These are phyloP conservation scores for Drosophila lacteicornis DNA, from an alignment of 1,140 invertebrate species.

Conservation along the genomic window DNA sequence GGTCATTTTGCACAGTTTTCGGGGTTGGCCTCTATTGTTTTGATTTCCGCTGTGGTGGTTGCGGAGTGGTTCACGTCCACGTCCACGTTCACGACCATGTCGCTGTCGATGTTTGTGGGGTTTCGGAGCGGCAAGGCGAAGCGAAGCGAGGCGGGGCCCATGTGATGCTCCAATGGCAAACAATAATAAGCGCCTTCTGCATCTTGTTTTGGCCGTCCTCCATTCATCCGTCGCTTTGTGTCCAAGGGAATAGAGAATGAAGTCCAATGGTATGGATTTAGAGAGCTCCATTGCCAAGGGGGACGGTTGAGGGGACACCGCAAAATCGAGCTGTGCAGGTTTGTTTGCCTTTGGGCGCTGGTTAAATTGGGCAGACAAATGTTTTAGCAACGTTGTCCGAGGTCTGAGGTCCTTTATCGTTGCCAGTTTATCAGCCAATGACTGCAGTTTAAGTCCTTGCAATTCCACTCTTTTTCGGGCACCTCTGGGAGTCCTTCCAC, in stretches of 20 bases:
- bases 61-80: constrained; percentile 37
- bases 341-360: constrained; percentile 52
- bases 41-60: constrained; percentile 61
- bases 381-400: constrained; percentile 29
- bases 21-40: constrained; percentile 61
- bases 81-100: constrained; percentile 19
- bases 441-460: constrained; percentile 28
- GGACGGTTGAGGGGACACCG: constrained; percentile 38
- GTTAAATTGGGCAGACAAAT: constrained; percentile 73
- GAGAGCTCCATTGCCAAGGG: constrained; percentile 57
- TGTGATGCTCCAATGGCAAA: constrained; percentile 66
- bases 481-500: constrained; percentile 9
- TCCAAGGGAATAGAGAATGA: constrained; percentile 36
- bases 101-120: constrained; percentile 39
- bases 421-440: constrained; percentile 22
- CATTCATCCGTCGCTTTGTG: constrained; percentile 37
- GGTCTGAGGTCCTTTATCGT: constrained; percentile 1
- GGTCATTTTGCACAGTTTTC: constrained; percentile 40
- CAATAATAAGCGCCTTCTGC: constrained; percentile 72
- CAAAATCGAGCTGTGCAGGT: constrained; percentile 29
- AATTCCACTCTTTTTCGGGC: neutral
- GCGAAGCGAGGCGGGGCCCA: constrained; percentile 12
- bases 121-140: constrained; percentile 2
- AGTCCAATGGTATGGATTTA: constrained; percentile 58
- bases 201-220: constrained; percentile 58